Conservation (phyloP, 2,888 invertebrate species). For the Hirudinaria manillensis region DNA sequence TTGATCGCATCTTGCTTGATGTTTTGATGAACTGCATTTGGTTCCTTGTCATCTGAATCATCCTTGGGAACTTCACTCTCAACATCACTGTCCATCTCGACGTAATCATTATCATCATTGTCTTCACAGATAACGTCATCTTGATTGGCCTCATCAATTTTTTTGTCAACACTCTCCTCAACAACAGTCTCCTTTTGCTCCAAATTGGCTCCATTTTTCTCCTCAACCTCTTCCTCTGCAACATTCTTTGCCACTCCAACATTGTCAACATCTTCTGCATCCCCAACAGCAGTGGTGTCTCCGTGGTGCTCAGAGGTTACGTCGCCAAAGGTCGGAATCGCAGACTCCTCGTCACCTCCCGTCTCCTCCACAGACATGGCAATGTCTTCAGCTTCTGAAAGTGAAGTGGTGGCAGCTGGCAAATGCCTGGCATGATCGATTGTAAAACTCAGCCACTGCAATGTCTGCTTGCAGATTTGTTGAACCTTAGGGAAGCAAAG, state of each 20-base stretch:
- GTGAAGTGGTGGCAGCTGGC: no score
- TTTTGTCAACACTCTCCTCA: conserved; percentile 20
- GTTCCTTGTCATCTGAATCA: neutral
- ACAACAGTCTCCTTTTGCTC: neutral
- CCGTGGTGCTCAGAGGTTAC: neutral
- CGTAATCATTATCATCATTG: conserved; percentile 16
- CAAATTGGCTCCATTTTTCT: neutral
- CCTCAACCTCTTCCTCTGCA: neutral
- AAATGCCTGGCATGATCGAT: no score
- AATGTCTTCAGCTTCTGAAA: no score
- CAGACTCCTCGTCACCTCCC: no score
- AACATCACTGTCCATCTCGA: conserved; percentile 2
- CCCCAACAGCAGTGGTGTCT: neutral
- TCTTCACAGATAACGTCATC: conserved; percentile 27
- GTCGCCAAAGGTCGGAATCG: neutral
- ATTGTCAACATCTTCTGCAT: neutral
- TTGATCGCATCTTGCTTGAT: conserved; percentile 3
- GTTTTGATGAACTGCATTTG: neutral
- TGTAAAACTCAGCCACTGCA: no score
- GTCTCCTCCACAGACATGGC: no score
- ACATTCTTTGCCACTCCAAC: neutral
- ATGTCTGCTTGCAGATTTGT: no score
- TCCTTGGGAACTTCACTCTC: neutral
- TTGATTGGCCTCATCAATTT: conserved; percentile 13
- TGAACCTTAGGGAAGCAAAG: no score